Evolutionary conservation across 2,797 vertebrate species (phyloP).

Genomic region (Syncerus caffer): DNA sequence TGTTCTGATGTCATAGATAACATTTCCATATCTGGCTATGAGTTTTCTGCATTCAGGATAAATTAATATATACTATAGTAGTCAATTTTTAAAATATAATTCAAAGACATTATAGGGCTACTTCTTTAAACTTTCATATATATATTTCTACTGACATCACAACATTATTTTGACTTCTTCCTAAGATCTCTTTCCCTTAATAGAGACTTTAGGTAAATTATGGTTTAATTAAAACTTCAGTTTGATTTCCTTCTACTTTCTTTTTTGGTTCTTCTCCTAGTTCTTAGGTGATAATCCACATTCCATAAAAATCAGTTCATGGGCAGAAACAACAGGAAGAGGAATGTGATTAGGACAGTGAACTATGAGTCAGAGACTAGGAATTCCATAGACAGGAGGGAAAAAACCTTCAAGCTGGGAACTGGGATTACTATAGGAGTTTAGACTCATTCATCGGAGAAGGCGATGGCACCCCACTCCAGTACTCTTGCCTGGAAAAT

Average conservation of each 20-base stretch:
- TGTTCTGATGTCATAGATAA: neutral
- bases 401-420: neutral
- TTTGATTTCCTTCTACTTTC: neutral
- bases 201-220: neutral
- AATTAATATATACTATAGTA: neutral
- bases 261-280: constrained; percentile 8
- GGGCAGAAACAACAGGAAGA: neutral
- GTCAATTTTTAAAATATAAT: neutral
- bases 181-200: neutral
- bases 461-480: too few species aligned
- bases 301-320: neutral
- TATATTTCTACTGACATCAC: neutral
- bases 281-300: neutral
- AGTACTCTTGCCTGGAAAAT: too few species aligned
- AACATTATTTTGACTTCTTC: neutral
- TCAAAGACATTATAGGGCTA: neutral
- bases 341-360: neutral
- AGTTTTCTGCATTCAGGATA: neutral
- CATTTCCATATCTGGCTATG: neutral
- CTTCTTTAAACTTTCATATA: constrained; percentile 11
- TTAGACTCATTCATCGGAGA: neutral
- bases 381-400: neutral
- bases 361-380: constrained; percentile 23
- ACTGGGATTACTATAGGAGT: neutral
- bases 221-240: neutral